A percentile compares a stretch with the other conserved stretches of the same genome.
Conservation (phyloP, 1,140 invertebrate species). For the Macrotrachela quadricornifera region DNA sequence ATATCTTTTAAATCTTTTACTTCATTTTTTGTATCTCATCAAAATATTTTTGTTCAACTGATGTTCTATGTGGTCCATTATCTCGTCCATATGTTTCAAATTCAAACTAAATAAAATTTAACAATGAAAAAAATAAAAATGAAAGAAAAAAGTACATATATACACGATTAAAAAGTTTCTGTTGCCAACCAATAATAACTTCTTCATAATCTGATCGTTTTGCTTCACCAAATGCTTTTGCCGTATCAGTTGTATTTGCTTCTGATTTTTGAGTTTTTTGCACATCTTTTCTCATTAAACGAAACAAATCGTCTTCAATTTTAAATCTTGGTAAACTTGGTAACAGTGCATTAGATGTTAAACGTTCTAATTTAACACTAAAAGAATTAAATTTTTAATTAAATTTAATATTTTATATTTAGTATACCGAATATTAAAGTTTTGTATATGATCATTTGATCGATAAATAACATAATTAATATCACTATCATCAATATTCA, state of each 20-base stretch:
- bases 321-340: neutral
- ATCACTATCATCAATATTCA: neutral
- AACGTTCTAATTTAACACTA: no score
- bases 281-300: neutral
- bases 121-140: neutral
- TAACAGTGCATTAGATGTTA: no score
- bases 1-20: neutral
- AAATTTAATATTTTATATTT: neutral
- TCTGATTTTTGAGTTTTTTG: neutral
- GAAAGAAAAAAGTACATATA: neutral
- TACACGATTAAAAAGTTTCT: constrained; percentile 1
- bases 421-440: constrained; percentile 2
- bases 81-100: neutral
- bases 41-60: constrained; percentile 2
- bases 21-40: constrained; percentile 4
- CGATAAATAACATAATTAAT: neutral
- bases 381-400: neutral
- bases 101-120: constrained; percentile 1
- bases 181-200: constrained; percentile 4
- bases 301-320: neutral
- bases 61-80: neutral
- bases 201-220: neutral
- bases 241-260: neutral
- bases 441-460: constrained; percentile 4
- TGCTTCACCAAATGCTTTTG: neutral